Percentiles rank a stretch among this genome's conserved stretches.
Evolutionary conservation across 2,797 vertebrate species (phyloP).

Genomic region (Pempheris klunzingeri): DNA sequence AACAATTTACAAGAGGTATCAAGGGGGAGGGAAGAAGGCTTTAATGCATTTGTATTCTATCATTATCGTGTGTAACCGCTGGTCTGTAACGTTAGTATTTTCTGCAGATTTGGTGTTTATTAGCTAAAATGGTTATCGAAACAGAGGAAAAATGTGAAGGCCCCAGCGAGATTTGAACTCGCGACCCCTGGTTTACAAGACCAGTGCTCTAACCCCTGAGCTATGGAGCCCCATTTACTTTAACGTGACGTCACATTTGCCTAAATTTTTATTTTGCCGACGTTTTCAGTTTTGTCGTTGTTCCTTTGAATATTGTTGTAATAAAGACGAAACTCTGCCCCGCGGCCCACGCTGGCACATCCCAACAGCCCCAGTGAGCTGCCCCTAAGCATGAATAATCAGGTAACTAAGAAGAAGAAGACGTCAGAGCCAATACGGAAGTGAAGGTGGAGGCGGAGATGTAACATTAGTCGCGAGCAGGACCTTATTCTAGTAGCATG

Average conservation of each 20-base stretch:
- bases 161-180: slow-evolving; percentile 88
- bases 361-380: background rate
- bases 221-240: slow-evolving; percentile 75
- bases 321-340: background rate
- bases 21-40: too few species aligned
- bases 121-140: background rate
- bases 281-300: too few species aligned
- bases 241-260: accelerated
- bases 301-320: too few species aligned
- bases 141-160: slow-evolving; percentile 34
- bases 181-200: slow-evolving; percentile 86
- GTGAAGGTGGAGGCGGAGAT: too few species aligned
- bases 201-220: slow-evolving; percentile 85
- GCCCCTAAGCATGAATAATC: background rate
- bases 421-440: background rate
- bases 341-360: background rate
- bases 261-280: background rate
- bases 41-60: too few species aligned
- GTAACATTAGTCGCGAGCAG: too few species aligned
- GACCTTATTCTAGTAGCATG: background rate
- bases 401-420: background rate
- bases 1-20: too few species aligned
- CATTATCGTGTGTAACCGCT: too few species aligned
- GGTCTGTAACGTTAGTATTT: too few species aligned
- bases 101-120: too few species aligned